These are phyloP conservation scores for Autographa pulchrina DNA, from an alignment of 2,888 invertebrate species.

Conservation along the genomic window DNA sequence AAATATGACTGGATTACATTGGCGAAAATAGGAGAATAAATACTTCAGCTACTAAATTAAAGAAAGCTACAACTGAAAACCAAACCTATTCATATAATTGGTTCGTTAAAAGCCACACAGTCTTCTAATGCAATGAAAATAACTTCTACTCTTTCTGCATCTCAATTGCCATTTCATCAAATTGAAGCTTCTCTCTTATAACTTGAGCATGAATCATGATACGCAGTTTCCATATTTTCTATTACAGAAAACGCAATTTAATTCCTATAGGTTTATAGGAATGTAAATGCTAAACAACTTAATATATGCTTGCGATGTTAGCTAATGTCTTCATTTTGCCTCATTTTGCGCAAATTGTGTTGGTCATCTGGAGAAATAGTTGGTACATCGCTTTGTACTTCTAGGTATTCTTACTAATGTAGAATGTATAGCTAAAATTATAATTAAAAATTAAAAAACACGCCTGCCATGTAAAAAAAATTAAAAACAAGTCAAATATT, in stretches of 20 bases:
- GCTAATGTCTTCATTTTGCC: slow-evolving; percentile 10
- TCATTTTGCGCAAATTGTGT: slow-evolving; percentile 27
- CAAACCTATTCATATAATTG: too few relatives aligned
- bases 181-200: background rate
- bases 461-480: too few relatives aligned
- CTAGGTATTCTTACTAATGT: background rate
- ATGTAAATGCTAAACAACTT: background rate
- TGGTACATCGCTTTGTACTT: background rate
- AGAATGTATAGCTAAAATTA: too few relatives aligned
- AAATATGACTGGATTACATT: too few relatives aligned
- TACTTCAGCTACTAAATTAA: too few relatives aligned
- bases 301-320: background rate
- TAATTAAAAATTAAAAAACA: too few relatives aligned
- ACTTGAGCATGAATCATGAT: slow-evolving; percentile 10
- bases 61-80: too few relatives aligned
- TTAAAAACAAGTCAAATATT: too few relatives aligned
- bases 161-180: background rate
- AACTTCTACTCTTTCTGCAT: background rate
- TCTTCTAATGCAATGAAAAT: background rate
- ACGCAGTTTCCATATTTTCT: slow-evolving; percentile 2
- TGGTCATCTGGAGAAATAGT: slow-evolving; percentile 16
- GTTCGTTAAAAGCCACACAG: too few relatives aligned
- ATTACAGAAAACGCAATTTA: background rate
- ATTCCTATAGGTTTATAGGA: background rate
- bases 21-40: too few relatives aligned